Base-by-base conservation (phyloP, 2,888 invertebrate genomes). In the Apamea monoglypha region DNA sequence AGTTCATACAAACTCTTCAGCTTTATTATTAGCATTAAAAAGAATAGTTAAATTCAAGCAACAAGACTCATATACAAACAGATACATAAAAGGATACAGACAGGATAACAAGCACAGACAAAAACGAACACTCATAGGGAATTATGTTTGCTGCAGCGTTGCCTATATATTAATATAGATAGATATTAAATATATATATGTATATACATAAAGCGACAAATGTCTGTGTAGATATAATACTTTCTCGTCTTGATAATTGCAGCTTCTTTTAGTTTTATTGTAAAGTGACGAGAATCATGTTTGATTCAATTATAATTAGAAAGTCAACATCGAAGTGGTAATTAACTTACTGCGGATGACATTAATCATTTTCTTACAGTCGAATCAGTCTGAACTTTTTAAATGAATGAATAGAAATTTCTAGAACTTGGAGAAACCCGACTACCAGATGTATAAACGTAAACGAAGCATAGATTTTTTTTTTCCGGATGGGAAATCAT, bases 271-370 rank as follows among this genome's bases (percentile, higher is more conserved):
- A 40, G 36, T 82, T 82, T 82, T 82, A 81, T 81, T 70, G 29
- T 66, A 66, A 75, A 50, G 29, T 40, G 21, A 44, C 59, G 2
- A 56, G 72, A 32, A 40, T 68, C 68, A 66, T 10, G 74, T 84
- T 80, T 73, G 74, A 67, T 73, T 81, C 72, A 78, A 84, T 84
- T 84, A 84, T 77, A 81, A 78, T 81, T 84, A 84, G 84, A 84
- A 84, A 84, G 84, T 84, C 47, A 16, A 66, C 50, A 29, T 50
- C 10, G 14, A 36, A 68, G 47, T 40, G n/a, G 36, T 82, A 72
- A 82, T 82, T 77, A 72, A 82, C 72, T 82, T 16, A 59, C 25
- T 71, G 10, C 61, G 72, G 68, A 77, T 69, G 71, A 77, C 77
- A 77, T 82, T 69, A n/a, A 77, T 77, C 72, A 82, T 81, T 61